Evolutionary conservation across 2,888 invertebrate genomes (phyloP), one percentile per base, ranked within the genome.

Genomic region (Parnassius glacialis): DNA sequence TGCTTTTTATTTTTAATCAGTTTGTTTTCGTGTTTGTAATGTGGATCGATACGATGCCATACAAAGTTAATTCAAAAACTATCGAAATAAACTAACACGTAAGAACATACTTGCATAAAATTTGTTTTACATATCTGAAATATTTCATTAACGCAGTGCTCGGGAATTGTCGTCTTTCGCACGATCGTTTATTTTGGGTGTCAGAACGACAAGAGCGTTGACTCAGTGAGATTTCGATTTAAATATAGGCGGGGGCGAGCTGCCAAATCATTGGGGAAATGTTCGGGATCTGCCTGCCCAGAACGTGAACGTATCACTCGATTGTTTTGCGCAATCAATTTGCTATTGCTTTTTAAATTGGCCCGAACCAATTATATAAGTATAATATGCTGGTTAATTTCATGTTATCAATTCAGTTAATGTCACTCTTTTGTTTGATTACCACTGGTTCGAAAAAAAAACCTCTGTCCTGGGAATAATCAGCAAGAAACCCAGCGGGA

Each of bases 161-260:
- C 80, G 75, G 77, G 81, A 82, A 79, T 80, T 84, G 84, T 84
- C 81, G 81, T 80, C 75, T 81, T 79, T 76, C 34, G 71, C 76
- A 75, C 79, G 76, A 82, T 80, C 77, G 84, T 84, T 87, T 89
- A 89, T 88, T 89, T 88, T 70, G 74, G 81, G 85, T 83, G 80
- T 83, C 74, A 84, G 78, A 84, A 79, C 80, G 78, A 76, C 78
- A 82, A 83, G 88, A 87, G 83, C 90, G 88, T 90, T 91, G 90
- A 90, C 90, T 90, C 90, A 88, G 82, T 87, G 79, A 87, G 83
- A 89, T 89, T 89, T 87, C 85, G 81, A 85, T 90, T 91, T 91
- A 91, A 90, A 89, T 88, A 87, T 90, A 91, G 90, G 83, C 76
- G 83, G 85, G 84, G 81, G 86, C 84, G 83, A 84, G 83, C 81